Conservation (phyloP, 2,113 vertebrate genomes). For the Paramisgurnus dabryanus region DNA sequence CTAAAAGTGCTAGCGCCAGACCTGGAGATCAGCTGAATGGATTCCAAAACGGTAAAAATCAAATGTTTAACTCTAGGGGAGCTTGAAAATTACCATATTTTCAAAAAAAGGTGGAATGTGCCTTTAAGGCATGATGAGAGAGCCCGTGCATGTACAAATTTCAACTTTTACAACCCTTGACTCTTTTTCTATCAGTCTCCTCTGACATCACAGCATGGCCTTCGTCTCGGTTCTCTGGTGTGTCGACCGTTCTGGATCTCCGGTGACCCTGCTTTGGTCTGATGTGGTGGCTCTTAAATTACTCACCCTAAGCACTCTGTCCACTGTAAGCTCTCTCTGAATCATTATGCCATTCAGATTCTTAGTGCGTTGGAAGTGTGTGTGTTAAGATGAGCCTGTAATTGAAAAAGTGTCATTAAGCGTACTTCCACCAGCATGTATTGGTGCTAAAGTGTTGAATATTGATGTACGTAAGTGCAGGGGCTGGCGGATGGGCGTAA, state of each 20-base stretch:
- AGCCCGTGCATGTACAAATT: no score
- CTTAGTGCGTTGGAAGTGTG: slow-evolving; percentile 7
- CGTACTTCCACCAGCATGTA: slow-evolving; percentile 25
- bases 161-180: no score
- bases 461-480: background rate
- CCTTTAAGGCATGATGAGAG: no score
- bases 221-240: slow-evolving; percentile 68
- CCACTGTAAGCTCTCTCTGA: slow-evolving; percentile 27
- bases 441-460: slow-evolving; percentile 30
- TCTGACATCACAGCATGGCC: slow-evolving; percentile 57
- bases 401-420: slow-evolving; percentile 39
- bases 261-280: slow-evolving; percentile 69
- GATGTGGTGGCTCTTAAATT: slow-evolving; percentile 72
- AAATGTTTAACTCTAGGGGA: no score
- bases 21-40: no score
- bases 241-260: slow-evolving; percentile 74
- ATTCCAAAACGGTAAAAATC: no score
- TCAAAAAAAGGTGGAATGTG: no score
- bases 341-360: background rate
- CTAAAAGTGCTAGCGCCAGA: no score
- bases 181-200: background rate
- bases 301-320: slow-evolving; percentile 68
- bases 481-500: background rate
- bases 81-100: no score
- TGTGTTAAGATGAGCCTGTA: slow-evolving; percentile 12